Percentiles rank a stretch among this genome's conserved stretches.
Conservation (phyloP, 2,797 vertebrate species). For the Chloroceryle inda region DNA sequence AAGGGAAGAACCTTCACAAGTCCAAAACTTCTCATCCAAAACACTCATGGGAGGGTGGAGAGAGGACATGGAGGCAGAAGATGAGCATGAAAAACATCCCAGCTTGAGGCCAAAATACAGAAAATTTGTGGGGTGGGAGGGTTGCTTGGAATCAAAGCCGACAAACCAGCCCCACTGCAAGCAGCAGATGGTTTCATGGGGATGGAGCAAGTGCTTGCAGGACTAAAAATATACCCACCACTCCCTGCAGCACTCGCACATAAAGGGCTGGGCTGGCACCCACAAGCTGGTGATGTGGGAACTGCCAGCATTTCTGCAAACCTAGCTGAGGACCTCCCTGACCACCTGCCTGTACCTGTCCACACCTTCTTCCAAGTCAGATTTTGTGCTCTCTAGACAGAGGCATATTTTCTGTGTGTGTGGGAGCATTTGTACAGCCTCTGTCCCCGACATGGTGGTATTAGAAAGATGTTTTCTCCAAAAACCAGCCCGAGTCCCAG, state of each 20-base stretch:
- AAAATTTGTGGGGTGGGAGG: not conserved
- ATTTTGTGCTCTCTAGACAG: not conserved
- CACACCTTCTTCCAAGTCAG: not conserved
- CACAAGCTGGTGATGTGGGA: rapidly evolving
- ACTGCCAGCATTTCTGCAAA: rapidly evolving
- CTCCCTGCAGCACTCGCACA: rapidly evolving
- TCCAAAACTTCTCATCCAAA: not conserved
- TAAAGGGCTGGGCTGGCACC: not conserved
- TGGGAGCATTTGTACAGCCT: rapidly evolving
- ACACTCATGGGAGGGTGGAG: not conserved
- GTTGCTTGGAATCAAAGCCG: not conserved
- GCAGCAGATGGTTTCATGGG: not conserved
- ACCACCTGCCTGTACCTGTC: not conserved
- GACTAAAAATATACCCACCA: not conserved
- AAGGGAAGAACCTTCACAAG: not conserved
- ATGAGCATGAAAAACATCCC: rapidly evolving
- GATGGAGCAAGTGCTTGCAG: not conserved
- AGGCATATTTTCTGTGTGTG: not conserved
- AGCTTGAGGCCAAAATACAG: not conserved
- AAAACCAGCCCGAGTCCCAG: not conserved
- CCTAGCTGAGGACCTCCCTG: not conserved
- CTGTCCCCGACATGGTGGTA: not conserved
- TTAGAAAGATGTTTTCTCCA: not conserved
- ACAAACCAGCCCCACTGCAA: not conserved
- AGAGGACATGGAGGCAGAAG: not conserved